These are phyloP conservation scores for Valencia hispanica DNA, from an alignment of 2,797 vertebrate genomes.

Conservation along the genomic window DNA sequence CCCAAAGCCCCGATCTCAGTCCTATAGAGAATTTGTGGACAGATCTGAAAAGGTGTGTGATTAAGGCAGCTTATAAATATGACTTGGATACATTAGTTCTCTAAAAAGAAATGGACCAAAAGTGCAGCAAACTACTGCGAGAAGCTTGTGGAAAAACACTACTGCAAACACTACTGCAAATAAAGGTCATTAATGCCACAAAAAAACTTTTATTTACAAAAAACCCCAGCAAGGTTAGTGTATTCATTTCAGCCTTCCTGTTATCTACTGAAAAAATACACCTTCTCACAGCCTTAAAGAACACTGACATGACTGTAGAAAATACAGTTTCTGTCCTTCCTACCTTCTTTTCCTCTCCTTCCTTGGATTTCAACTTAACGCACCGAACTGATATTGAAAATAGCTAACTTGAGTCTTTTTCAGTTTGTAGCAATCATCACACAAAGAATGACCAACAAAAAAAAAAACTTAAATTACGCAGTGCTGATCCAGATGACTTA, in stretches of 20 bases:
- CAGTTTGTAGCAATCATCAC: background rate
- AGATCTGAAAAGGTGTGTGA: background rate
- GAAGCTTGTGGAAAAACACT: background rate
- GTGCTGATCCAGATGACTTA: background rate
- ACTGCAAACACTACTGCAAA: background rate
- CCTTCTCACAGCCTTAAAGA: background rate
- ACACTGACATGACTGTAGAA: background rate
- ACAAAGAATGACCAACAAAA: background rate
- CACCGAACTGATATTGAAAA: background rate
- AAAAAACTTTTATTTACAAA: too few relatives aligned
- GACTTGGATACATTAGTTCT: background rate
- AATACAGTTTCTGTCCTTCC: background rate
- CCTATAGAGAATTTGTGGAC: background rate
- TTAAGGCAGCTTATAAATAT: background rate
- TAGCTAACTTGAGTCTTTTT: background rate
- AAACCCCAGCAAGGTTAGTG: background rate
- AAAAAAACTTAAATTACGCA: background rate
- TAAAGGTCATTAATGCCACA: too few relatives aligned
- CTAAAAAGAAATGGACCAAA: background rate
- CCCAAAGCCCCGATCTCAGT: background rate
- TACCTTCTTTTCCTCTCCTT: background rate
- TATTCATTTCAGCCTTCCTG: too few relatives aligned
- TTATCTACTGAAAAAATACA: background rate
- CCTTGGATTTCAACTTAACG: too few relatives aligned
- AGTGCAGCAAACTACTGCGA: background rate